These are phyloP conservation scores for Cantharis lateralis DNA, from an alignment of 2,888 invertebrate genomes.

Conservation along the genomic window DNA sequence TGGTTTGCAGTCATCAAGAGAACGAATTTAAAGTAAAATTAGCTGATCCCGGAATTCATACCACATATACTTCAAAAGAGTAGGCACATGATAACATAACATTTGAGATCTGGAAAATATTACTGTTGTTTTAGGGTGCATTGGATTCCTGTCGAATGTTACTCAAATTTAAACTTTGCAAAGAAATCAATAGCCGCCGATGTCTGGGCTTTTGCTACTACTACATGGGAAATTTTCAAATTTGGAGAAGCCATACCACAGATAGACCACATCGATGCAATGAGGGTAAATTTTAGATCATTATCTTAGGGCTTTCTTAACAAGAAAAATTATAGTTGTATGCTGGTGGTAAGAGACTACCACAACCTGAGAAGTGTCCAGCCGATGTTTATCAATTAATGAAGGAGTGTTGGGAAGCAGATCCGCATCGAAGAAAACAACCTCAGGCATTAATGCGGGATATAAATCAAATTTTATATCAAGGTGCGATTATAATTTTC, in stretches of 20 bases:
- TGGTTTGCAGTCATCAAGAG: constrained; percentile 75
- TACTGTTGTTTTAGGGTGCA: constrained; percentile 67
- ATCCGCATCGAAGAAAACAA: constrained; percentile 72
- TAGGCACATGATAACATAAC: constrained; percentile 55
- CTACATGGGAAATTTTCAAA: constrained; percentile 90
- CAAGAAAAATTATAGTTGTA: constrained; percentile 61
- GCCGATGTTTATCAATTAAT: constrained; percentile 76
- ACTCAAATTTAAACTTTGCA: constrained; percentile 69
- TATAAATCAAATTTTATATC: constrained; percentile 78
- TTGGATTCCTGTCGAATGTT: constrained; percentile 89
- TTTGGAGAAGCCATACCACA: constrained; percentile 62
- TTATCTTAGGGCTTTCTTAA: not conserved
- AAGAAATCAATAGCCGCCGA: constrained; percentile 75
- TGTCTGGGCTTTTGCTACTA: constrained; percentile 91
- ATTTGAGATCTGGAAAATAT: not conserved
- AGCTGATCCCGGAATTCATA: constrained; percentile 78
- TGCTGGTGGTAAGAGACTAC: constrained; percentile 68
- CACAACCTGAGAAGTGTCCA: constrained; percentile 73
- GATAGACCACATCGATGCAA: constrained; percentile 46
- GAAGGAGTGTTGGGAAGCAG: constrained; percentile 80
- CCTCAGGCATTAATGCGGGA: constrained; percentile 87
- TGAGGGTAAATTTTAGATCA: constrained; percentile 42
- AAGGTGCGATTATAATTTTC: constrained; percentile 57
- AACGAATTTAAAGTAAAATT: constrained; percentile 77
- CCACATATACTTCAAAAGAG: constrained; percentile 67